Base-by-base conservation (phyloP, 1,140 invertebrate genomes). In the Heliothis subflexa region DNA sequence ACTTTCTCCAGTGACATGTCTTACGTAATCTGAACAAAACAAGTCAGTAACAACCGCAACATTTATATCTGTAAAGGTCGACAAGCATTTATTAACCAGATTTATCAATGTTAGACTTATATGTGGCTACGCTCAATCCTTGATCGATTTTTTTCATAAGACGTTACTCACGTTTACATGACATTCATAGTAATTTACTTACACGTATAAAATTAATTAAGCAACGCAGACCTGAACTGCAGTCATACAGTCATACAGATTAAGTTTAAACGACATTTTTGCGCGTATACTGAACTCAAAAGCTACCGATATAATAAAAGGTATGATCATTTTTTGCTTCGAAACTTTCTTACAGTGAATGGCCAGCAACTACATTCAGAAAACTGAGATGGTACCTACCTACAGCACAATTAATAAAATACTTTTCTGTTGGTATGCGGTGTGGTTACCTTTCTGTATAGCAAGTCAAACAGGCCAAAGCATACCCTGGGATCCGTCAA, bases 1-100 rank as follows among this genome's bases (percentile, higher is more conserved):
- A 94, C 93, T 94, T 94, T 94, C 93, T 93, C 93, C 89, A 91
- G 87, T 93, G 92, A 93, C 93, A 93, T 88, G 93, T 93, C 86
- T 94, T 93, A 93, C 87, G 83, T 89, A 94, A 93, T 93, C 85
- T 88, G 80, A 86, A 88, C 86, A 86, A 93, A 88, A 90, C 92
- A 92, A 91, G 89, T 88, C 87, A 85, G 81, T 87, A 89, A 89
- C 91, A 92, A 93, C 87, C 88, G 85, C 86, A 86, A 88, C 88
- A 90, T 91, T 89, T 86, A 85, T 92, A 90, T 89, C 87, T 87
- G 84, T 86, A 93, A 93, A 94, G 91, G 91, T 94, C 91, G 89
- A 70, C 84, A 72, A 83, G 78, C 83, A 49, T 83, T 80, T 81
- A 86, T 88, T 84, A 82, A 86, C 83, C 25, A 50, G 47, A 52